These are phyloP conservation scores for Saiga tatarica DNA, from an alignment of 2,113 vertebrate species.

Conservation along the genomic window DNA sequence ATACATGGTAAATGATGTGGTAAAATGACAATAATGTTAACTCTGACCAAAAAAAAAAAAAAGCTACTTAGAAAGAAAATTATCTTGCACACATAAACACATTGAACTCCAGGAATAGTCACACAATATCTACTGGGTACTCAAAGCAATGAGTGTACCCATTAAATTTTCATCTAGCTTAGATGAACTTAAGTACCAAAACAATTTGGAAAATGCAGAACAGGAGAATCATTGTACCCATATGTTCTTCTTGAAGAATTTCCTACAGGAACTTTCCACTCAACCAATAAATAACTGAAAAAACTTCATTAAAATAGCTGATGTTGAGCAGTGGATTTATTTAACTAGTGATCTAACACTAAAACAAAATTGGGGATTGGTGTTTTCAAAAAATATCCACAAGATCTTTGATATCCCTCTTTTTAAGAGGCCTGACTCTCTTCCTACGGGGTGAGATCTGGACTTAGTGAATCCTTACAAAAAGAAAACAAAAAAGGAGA, in stretches of 20 bases:
- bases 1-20: background rate
- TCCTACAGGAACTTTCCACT: background rate
- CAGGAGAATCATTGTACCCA: background rate
- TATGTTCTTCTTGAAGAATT: background rate
- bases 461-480: background rate
- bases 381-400: background rate
- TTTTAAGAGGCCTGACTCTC: background rate
- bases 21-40: background rate
- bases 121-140: background rate
- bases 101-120: background rate
- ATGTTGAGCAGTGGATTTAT: background rate
- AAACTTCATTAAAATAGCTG: background rate
- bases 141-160: background rate
- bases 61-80: background rate
- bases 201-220: background rate
- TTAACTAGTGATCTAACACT: background rate
- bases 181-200: background rate
- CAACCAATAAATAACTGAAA: background rate
- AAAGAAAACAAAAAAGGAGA: background rate
- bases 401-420: background rate
- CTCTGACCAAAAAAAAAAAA: background rate
- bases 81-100: background rate
- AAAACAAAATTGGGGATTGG: background rate
- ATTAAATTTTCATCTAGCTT: background rate
- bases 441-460: background rate